These are phyloP conservation scores for Aramus guarauna DNA, from an alignment of 2,113 vertebrate species.

Conservation along the genomic window DNA sequence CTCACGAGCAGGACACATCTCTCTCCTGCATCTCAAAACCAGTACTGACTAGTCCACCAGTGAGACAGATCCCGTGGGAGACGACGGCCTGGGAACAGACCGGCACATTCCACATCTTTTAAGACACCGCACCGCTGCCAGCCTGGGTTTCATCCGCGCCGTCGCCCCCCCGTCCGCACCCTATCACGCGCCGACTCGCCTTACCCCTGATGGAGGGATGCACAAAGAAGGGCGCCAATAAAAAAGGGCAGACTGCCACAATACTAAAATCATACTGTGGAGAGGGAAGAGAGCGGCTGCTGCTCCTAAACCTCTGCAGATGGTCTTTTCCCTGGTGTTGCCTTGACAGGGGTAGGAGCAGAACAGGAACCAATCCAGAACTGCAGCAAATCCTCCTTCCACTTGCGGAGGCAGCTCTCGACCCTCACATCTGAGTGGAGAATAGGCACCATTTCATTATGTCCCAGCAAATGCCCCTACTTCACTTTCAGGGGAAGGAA, in stretches of 20 bases:
- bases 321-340: accelerated
- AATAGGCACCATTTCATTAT: not conserved
- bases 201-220: not conserved
- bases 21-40: not conserved
- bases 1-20: not conserved
- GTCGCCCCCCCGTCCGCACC: accelerated
- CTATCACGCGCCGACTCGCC: accelerated
- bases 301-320: not conserved
- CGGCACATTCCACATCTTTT: not conserved
- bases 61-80: not conserved
- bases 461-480: not conserved
- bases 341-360: accelerated
- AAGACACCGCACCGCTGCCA: not conserved
- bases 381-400: not conserved
- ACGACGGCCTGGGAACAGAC: accelerated
- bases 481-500: not conserved
- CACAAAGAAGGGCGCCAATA: not conserved
- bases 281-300: not conserved
- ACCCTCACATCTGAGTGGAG: not conserved
- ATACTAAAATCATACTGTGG: not conserved
- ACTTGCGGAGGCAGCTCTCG: not conserved
- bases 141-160: accelerated
- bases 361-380: not conserved
- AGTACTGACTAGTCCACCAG: not conserved
- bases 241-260: not conserved